These are phyloP conservation scores for Wiebesia pumilae DNA, from an alignment of 1,140 invertebrate species.

Conservation along the genomic window DNA sequence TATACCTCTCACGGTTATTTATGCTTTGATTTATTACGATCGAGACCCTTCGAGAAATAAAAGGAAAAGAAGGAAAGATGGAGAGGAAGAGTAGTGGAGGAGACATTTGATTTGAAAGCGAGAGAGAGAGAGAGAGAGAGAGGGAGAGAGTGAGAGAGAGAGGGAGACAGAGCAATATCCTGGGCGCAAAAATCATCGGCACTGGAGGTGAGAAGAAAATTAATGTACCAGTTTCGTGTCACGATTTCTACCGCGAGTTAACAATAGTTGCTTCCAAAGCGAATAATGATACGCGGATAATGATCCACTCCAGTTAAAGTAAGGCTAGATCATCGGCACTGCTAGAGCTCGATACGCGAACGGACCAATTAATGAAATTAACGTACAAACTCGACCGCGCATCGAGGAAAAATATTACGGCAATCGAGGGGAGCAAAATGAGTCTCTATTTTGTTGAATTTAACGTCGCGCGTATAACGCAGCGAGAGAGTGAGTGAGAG, in stretches of 20 bases:
- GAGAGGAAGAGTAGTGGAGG: slow-evolving; percentile 23
- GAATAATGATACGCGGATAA: background rate
- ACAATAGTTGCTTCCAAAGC: background rate
- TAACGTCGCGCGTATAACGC: background rate
- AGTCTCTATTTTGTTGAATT: background rate
- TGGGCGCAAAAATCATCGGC: background rate
- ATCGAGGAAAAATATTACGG: no score
- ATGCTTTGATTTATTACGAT: slow-evolving; percentile 75
- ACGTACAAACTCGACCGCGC: no score
- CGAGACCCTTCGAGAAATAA: slow-evolving; percentile 60
- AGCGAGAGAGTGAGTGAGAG: no score
- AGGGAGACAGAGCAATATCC: background rate
- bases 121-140: slow-evolving; percentile 16
- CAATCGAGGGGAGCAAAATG: no score
- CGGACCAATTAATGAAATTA: background rate
- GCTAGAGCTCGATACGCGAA: no score
- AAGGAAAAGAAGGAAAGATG: background rate
- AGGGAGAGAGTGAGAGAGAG: slow-evolving; percentile 19
- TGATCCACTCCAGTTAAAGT: background rate
- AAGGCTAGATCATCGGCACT: no score
- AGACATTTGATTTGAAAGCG: slow-evolving; percentile 36
- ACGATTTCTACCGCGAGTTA: background rate
- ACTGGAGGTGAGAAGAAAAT: slow-evolving; percentile 32
- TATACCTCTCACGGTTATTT: slow-evolving; percentile 73
- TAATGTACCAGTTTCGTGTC: background rate